Percentiles rank a stretch among this genome's conserved stretches.
Conservation (phyloP, 2,113 vertebrate genomes). For the Pimephales promelas region DNA sequence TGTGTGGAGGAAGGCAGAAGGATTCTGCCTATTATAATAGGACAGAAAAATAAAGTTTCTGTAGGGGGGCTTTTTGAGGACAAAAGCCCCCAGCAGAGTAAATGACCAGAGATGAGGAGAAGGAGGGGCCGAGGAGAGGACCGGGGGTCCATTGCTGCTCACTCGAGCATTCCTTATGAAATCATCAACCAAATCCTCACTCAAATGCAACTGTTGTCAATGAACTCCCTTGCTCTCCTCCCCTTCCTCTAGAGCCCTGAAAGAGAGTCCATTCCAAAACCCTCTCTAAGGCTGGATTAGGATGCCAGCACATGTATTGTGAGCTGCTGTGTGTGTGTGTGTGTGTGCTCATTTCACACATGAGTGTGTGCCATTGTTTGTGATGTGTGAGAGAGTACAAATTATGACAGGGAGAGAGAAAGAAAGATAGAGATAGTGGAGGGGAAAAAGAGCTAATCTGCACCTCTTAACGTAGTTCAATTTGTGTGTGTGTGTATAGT, state of each 20-base stretch:
- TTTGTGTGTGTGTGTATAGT: constrained; percentile 25
- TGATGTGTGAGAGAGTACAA: constrained; percentile 39
- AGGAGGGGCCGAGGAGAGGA: background rate
- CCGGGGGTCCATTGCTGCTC: constrained; percentile 61
- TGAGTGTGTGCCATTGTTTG: constrained; percentile 73
- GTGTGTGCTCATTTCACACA: constrained; percentile 76
- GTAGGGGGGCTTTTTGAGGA: constrained; percentile 43
- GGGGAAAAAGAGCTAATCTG: constrained; percentile 40
- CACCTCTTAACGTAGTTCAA: constrained; percentile 21
- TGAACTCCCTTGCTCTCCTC: constrained; percentile 53
- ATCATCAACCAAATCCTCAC: constrained; percentile 73
- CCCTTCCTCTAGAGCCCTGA: constrained; percentile 50
- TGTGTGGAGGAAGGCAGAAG: constrained; percentile 19
- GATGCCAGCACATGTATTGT: constrained; percentile 45
- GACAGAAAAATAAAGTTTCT: constrained; percentile 40
- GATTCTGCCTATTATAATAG: constrained; percentile 43
- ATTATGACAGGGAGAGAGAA: constrained; percentile 56
- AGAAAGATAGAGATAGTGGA: constrained; percentile 34
- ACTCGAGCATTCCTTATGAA: constrained; percentile 71
- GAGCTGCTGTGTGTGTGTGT: constrained; percentile 17
- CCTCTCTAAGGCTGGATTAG: constrained; percentile 47
- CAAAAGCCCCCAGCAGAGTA: constrained; percentile 56
- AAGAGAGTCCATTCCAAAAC: constrained; percentile 43
- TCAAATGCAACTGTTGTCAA: constrained; percentile 71
- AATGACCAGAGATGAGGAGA: constrained; percentile 55